Conservation (phyloP, 1,140 invertebrate genomes). For the Mercenaria mercenaria region DNA sequence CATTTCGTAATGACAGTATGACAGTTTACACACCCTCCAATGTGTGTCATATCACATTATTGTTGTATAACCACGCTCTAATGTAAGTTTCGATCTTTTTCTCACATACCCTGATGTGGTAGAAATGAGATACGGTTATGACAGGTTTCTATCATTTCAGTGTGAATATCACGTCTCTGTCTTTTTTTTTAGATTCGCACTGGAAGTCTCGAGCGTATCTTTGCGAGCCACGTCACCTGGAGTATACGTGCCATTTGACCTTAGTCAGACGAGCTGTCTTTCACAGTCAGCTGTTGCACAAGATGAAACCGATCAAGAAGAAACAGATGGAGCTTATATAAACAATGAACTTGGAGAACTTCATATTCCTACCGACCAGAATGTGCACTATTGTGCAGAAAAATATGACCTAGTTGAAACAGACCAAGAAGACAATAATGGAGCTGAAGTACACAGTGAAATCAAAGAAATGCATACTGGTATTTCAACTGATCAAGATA, state of each 20-base stretch:
- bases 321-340: background rate
- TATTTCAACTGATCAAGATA: background rate
- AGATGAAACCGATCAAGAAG: background rate
- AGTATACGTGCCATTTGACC: slow-evolving; percentile 21
- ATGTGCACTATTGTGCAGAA: background rate
- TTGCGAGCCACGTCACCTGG: background rate
- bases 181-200: slow-evolving; percentile 11
- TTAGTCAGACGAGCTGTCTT: slow-evolving; percentile 16
- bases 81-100: too few relatives aligned
- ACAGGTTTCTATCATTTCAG: too few relatives aligned
- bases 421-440: background rate
- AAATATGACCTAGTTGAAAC: background rate
- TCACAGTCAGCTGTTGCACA: background rate
- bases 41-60: too few relatives aligned
- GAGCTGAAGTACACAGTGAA: too few relatives aligned
- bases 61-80: too few relatives aligned
- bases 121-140: too few relatives aligned
- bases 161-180: too few relatives aligned
- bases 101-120: too few relatives aligned
- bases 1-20: too few relatives aligned
- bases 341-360: background rate
- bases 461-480: background rate
- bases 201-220: background rate
- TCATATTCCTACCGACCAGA: background rate
- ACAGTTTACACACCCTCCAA: too few relatives aligned